Conservation (phyloP, 2,797 vertebrate genomes). For the Staurois parvus region DNA sequence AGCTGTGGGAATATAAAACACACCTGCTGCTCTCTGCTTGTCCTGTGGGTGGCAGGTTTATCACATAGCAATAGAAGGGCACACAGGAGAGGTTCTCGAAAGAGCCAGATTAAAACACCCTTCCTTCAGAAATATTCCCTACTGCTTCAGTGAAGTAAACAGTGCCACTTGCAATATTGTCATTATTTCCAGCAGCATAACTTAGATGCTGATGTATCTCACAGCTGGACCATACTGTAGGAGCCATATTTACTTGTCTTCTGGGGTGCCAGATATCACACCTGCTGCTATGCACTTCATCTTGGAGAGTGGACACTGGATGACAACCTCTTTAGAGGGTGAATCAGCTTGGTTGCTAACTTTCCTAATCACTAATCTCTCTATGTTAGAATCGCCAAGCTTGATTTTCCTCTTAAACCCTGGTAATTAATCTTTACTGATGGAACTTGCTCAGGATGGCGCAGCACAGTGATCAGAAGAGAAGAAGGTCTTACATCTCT, state of each 20-base stretch:
- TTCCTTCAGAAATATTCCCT: conserved; percentile 46
- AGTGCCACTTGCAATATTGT: conserved; percentile 33
- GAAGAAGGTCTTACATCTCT: background rate
- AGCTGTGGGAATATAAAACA: conserved; percentile 31
- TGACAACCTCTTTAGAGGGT: conserved; percentile 8
- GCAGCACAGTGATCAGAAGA: background rate
- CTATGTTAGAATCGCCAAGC: conserved; percentile 1
- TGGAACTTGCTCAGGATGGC: background rate
- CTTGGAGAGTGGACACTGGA: conserved; percentile 18
- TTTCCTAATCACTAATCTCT: background rate
- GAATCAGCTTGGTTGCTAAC: background rate
- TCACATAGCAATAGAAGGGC: conserved; percentile 40
- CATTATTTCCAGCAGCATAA: conserved; percentile 40
- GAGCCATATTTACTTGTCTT: conserved; percentile 37
- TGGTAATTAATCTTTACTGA: background rate
- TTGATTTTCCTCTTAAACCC: background rate
- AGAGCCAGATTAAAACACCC: conserved; percentile 34
- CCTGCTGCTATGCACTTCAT: conserved; percentile 41
- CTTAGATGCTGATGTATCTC: conserved; percentile 34
- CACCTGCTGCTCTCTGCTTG: conserved; percentile 46
- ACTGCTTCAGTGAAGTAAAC: conserved; percentile 28
- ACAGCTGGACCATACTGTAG: conserved; percentile 38
- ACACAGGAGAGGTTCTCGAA: conserved; percentile 25
- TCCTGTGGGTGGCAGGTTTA: conserved; percentile 54
- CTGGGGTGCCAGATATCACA: conserved; percentile 20